These are phyloP conservation scores for Trachymyrmex septentrionalis DNA, from an alignment of 1,140 invertebrate genomes.

Conservation along the genomic window DNA sequence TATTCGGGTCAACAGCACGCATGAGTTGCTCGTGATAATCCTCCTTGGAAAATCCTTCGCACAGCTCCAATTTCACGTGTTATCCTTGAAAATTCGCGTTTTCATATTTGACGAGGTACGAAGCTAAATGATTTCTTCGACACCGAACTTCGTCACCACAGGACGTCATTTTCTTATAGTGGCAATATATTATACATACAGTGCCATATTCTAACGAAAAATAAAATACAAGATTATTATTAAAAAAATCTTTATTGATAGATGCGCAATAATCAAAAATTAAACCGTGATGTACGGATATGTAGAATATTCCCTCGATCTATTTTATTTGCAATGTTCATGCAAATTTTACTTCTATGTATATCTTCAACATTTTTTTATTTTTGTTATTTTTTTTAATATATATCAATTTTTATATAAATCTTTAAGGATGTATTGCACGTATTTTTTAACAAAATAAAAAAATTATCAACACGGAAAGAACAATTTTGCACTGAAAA, in stretches of 20 bases:
- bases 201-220: neutral
- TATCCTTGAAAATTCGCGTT: constrained; percentile 46
- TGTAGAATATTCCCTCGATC: neutral
- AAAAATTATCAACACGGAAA: no score
- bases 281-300: neutral
- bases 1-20: constrained; percentile 34
- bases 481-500: no score
- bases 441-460: no score
- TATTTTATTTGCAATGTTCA: neutral
- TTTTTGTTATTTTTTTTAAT: neutral
- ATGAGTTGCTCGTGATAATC: constrained; percentile 38
- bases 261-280: neutral
- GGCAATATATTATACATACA: neutral
- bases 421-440: no score
- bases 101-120: constrained; percentile 15
- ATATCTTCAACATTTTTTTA: neutral
- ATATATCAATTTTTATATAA: neutral
- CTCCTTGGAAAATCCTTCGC: constrained; percentile 54
- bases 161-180: constrained; percentile 12
- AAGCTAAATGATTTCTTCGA: constrained; percentile 2
- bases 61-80: constrained; percentile 37
- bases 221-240: constrained; percentile 1
- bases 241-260: constrained; percentile 12
- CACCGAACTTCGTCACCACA: neutral
- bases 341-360: neutral